Evolutionary conservation across 2,113 vertebrate species (phyloP).

Genomic region (Montifringilla adamsi): DNA sequence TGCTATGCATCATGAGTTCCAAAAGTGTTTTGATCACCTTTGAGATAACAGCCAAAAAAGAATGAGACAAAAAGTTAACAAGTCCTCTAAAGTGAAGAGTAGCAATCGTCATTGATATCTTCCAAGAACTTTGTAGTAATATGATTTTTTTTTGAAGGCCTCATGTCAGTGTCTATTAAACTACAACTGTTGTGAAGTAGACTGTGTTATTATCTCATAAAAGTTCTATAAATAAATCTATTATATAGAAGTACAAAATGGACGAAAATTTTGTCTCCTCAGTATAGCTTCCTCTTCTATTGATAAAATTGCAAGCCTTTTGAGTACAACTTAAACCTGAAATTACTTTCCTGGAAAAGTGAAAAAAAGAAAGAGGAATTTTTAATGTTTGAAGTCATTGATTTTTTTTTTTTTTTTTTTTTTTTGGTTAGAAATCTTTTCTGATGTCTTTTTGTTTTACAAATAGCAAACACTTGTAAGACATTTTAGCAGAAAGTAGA

Average conservation of each 20-base stretch:
- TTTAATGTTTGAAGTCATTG: neutral
- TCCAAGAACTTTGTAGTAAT: neutral
- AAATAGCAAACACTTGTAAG: neutral
- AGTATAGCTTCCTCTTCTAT: neutral
- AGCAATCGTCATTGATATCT: neutral
- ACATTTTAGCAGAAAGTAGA: neutral
- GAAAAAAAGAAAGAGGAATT: neutral
- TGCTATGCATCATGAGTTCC: neutral
- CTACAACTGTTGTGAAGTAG: neutral
- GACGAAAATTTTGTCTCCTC: neutral
- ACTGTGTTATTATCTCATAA: neutral
- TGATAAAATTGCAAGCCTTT: neutral
- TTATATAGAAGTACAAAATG: neutral
- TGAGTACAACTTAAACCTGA: neutral
- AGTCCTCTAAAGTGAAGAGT: neutral
- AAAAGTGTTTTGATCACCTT: neutral
- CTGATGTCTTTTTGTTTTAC: neutral
- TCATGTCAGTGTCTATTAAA: neutral
- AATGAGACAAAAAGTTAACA: neutral
- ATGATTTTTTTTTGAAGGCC: neutral
- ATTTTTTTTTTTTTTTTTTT: conserved; percentile 28
- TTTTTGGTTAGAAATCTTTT: neutral
- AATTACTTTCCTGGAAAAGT: neutral
- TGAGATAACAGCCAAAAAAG: neutral
- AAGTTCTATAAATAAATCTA: neutral